These are phyloP conservation scores for Gymnoscopelus braueri DNA, from an alignment of 2,797 vertebrate species.

Conservation along the genomic window DNA sequence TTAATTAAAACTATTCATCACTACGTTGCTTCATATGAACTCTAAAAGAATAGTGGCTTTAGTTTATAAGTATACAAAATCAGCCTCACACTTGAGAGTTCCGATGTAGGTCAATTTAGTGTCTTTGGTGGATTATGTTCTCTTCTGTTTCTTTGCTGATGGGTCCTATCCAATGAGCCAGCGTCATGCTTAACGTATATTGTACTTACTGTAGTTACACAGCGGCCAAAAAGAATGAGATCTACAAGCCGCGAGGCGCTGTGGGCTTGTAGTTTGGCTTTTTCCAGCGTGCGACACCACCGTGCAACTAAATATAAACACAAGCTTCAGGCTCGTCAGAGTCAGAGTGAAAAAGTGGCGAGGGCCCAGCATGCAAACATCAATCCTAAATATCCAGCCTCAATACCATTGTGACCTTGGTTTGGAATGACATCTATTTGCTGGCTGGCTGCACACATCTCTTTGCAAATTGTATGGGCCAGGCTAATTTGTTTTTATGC, in stretches of 20 bases:
- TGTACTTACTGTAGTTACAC: no score
- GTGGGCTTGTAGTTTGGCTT: no score
- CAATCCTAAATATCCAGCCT: slow-evolving; percentile 82
- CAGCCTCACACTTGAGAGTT: slow-evolving; percentile 50
- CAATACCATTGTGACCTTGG: slow-evolving; percentile 82
- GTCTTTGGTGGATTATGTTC: slow-evolving; percentile 19
- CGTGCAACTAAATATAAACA: no score
- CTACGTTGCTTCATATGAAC: not conserved
- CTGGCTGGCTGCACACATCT: slow-evolving; percentile 85
- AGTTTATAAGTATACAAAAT: slow-evolving; percentile 32
- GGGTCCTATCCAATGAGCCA: slow-evolving; percentile 59
- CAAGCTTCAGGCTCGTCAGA: not conserved
- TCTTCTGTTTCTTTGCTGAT: slow-evolving; percentile 40
- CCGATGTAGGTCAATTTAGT: slow-evolving; percentile 24
- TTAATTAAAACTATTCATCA: slow-evolving; percentile 9
- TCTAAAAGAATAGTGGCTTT: slow-evolving; percentile 17
- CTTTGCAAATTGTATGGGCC: slow-evolving; percentile 84
- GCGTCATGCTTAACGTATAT: slow-evolving; percentile 43
- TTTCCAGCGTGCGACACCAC: no score
- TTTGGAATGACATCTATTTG: slow-evolving; percentile 86
- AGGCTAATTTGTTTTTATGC: slow-evolving; percentile 88
- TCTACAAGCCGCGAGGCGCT: no score
- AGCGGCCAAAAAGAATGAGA: no score
- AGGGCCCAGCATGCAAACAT: slow-evolving; percentile 70
- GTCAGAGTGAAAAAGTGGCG: slow-evolving; percentile 12